A percentile compares a stretch with the other conserved stretches of the same genome.
Evolutionary conservation across 2,113 vertebrate genomes (phyloP).

Genomic region (Raja brachyura): DNA sequence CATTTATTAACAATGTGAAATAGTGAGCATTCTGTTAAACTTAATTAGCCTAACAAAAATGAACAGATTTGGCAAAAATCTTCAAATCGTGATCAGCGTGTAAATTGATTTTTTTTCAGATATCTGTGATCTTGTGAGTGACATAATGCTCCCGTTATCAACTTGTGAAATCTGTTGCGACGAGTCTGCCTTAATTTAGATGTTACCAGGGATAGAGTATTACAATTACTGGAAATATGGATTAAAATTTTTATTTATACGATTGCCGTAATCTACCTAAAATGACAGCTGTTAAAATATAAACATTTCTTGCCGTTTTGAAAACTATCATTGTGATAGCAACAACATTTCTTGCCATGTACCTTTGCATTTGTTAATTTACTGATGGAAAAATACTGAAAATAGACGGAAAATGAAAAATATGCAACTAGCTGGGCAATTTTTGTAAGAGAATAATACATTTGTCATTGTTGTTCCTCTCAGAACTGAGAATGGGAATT

Average conservation of each 20-base stretch:
- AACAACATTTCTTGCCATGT: background rate
- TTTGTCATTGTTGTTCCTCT: background rate
- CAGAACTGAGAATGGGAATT: background rate
- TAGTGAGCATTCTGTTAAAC: background rate
- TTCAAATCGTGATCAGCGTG: background rate
- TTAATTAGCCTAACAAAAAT: background rate
- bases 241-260: background rate
- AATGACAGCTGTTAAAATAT: background rate
- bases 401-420: background rate
- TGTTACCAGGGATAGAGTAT: no score
- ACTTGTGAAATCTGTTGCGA: no score
- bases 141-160: no score
- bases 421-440: background rate
- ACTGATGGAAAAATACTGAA: background rate
- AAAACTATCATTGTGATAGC: background rate
- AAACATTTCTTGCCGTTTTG: background rate
- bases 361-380: background rate
- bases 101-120: no score
- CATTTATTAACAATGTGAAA: background rate
- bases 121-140: no score
- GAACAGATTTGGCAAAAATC: background rate
- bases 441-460: no score
- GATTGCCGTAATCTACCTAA: background rate
- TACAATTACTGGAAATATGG: background rate
- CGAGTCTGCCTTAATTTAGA: no score